These are phyloP conservation scores for Rhynchophorus ferrugineus DNA, from an alignment of 1,140 invertebrate genomes.

Conservation along the genomic window DNA sequence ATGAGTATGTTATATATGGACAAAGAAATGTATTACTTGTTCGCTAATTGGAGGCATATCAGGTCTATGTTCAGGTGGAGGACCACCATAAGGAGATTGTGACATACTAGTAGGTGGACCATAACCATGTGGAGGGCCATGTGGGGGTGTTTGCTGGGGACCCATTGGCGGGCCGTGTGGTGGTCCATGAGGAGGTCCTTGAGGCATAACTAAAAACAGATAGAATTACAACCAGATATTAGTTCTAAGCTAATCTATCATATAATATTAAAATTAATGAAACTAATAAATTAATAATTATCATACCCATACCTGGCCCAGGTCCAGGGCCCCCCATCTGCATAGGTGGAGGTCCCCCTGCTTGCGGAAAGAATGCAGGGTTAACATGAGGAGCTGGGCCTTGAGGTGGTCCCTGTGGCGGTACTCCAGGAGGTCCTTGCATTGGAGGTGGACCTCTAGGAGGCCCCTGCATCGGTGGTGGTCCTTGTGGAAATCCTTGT, in stretches of 20 bases:
- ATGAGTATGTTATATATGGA: no score
- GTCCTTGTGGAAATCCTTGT: conserved; percentile 46
- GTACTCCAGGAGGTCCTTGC: conserved; percentile 48
- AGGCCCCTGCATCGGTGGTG: conserved; percentile 59
- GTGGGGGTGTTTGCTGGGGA: conserved; percentile 47
- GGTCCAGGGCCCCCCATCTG: conserved; percentile 41
- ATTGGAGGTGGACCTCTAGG: conserved; percentile 45
- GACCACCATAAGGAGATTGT: conserved; percentile 36
- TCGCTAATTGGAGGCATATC: conserved; percentile 72
- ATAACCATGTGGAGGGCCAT: conserved; percentile 54
- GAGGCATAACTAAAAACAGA: conserved; percentile 39
- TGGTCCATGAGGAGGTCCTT: conserved; percentile 53
- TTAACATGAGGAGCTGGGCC: conserved; percentile 88
- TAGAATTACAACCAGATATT: background rate
- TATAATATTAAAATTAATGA: background rate
- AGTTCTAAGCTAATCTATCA: background rate
- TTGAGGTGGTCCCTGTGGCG: conserved; percentile 55
- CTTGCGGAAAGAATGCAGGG: conserved; percentile 88
- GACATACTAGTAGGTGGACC: conserved; percentile 43
- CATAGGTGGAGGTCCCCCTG: conserved; percentile 49
- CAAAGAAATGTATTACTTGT: conserved; percentile 47
- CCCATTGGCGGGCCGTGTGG: conserved; percentile 51
- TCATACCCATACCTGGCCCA: conserved; percentile 21
- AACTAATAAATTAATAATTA: conserved; percentile 34
- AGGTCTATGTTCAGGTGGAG: conserved; percentile 44